Evolutionary conservation across 1,140 invertebrate genomes (phyloP).

Genomic region (Triops cancriformis): DNA sequence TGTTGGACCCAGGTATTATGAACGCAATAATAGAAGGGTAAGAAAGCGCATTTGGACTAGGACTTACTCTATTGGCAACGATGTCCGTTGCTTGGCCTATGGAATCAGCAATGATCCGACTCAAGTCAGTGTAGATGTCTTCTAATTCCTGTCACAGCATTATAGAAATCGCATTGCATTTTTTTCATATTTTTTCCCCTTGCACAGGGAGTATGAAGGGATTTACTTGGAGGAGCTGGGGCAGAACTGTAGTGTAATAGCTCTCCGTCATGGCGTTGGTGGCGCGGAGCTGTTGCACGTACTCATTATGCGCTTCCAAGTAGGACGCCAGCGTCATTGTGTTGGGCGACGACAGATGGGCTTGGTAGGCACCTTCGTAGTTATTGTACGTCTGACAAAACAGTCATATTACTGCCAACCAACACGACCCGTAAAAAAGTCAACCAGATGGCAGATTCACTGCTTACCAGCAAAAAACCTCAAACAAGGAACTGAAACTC

Average conservation of each 20-base stretch:
- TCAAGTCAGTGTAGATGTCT: constrained; percentile 74
- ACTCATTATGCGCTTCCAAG: constrained; percentile 85
- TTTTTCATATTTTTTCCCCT: background rate
- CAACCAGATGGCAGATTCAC: too few relatives aligned
- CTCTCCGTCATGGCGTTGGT: constrained; percentile 76
- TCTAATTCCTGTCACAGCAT: constrained; percentile 65
- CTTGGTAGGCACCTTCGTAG: constrained; percentile 72
- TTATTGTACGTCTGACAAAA: constrained; percentile 52
- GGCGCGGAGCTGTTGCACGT: constrained; percentile 82
- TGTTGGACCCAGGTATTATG: too few relatives aligned
- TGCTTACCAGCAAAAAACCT: too few relatives aligned
- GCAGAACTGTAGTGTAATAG: constrained; percentile 62
- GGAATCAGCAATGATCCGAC: constrained; percentile 65
- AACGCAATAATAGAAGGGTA: background rate
- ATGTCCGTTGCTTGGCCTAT: constrained; percentile 71
- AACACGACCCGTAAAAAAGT: background rate
- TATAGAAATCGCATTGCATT: constrained; percentile 18
- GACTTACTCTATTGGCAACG: constrained; percentile 64
- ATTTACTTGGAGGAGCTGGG: constrained; percentile 64
- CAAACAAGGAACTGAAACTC: too few relatives aligned
- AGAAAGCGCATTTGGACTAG: background rate
- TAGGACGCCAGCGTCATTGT: constrained; percentile 62
- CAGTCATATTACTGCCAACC: background rate
- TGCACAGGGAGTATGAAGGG: background rate
- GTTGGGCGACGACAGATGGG: constrained; percentile 51